Evolutionary conservation across 1,140 invertebrate genomes (phyloP), one percentile per base, ranked within the genome.

Genomic region (Galleria mellonella): DNA sequence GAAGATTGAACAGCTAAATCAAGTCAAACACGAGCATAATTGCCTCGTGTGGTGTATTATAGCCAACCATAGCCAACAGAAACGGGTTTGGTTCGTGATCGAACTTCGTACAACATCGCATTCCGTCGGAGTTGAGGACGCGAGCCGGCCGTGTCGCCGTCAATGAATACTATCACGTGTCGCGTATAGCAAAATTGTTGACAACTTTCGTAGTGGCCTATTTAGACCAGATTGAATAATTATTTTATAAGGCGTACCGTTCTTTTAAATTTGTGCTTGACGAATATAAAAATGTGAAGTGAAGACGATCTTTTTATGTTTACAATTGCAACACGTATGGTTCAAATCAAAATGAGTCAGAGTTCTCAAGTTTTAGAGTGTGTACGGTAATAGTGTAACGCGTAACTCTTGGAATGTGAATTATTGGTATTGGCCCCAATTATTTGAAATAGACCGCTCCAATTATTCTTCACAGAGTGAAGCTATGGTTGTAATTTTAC

Each of bases 261-360:
- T 23, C 6, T 6, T 23, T 6, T 23, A 2, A 23, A 23, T 23
- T 23, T 2, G 17, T 23, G 17, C 17, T 3, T 23, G 2, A 23
- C 17, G 6, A 43, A 17, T 9, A 17, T 37, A 4, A 54, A 11
- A 30, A 51, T 56, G 56, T 63, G 54, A 57, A 14, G 31, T 38
- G 39, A 37, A 46, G 47, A 47, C 35, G 10, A 32, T 17, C 27
- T 30, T 10, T 38, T 43, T 37, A n/a, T 39, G 41, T 62, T 60
- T 58, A 56, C 48, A 53, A 65, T 63, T 65, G 58, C 38, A 51
- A 43, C 54, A 64, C 49, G 56, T 60, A 67, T 65, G 57, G 55
- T 62, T 59, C 37, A 53, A 73, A 51, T 62, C 40, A 50, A 67
- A 72, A 72, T 81, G 76, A 76, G 52, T 71, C 68, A 77, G 77